A percentile compares a stretch with the other conserved stretches of the same genome.
Conservation (phyloP, 2,888 invertebrate species). For the Netelia virgata region DNA sequence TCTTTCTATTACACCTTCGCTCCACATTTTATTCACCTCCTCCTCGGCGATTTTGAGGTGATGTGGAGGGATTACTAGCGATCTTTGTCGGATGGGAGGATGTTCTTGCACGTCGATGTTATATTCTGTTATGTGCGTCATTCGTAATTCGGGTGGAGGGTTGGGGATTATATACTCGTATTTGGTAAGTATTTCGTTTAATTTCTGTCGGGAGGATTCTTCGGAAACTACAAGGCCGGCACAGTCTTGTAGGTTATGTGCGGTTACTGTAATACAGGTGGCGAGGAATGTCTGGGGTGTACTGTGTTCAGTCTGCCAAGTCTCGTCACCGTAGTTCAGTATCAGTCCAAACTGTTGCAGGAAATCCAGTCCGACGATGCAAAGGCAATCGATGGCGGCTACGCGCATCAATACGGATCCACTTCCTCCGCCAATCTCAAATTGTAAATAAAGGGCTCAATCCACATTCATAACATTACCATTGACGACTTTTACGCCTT, state of each 20-base stretch:
- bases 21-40: not conserved
- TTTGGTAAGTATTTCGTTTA: no score
- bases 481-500: not conserved
- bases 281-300: not conserved
- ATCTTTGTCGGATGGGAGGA: constrained; percentile 6
- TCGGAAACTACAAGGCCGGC: not conserved
- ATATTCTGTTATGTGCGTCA: not conserved
- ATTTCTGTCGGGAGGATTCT: not conserved
- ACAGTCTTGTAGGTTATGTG: no score
- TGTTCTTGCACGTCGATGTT: constrained; percentile 22
- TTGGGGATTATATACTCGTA: no score
- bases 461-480: not conserved
- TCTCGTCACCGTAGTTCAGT: not conserved
- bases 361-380: not conserved
- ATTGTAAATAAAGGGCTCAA: not conserved
- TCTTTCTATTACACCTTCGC: constrained; percentile 8
- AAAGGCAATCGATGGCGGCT: not conserved
- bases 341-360: not conserved
- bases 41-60: not conserved
- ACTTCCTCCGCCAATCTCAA: not conserved
- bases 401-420: not conserved
- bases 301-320: not conserved
- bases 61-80: constrained; percentile 1
- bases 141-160: not conserved
- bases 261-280: not conserved